phyloP scores from a whole-genome alignment of 2,113 vertebrate species.

The Meles meles region DNA sequence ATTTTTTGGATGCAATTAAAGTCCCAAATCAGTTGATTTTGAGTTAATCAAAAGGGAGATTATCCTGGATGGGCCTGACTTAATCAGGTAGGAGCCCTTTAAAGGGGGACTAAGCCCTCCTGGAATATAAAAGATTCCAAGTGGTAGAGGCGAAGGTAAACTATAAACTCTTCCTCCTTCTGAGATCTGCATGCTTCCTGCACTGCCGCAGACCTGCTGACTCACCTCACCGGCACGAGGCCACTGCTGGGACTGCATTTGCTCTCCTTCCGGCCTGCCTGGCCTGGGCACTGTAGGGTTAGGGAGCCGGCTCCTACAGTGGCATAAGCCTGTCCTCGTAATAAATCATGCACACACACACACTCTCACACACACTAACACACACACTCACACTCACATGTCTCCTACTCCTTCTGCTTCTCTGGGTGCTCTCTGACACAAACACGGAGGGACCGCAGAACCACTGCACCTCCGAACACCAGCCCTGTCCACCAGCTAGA shows the following conservation, averaged over 20 bases:
- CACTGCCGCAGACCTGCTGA: not conserved
- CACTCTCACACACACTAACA: not conserved
- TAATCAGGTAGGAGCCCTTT: not conserved
- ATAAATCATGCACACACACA: not conserved
- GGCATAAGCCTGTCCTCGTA: not conserved
- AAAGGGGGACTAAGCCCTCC: not conserved
- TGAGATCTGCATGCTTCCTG: not conserved
- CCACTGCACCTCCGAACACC: not conserved
- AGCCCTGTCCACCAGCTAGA: not conserved
- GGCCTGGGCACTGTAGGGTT: not conserved
- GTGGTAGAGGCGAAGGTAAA: not conserved
- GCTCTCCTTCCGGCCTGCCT: not conserved
- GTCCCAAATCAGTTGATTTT: conserved; percentile 17
- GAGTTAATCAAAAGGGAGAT: conserved; percentile 44
- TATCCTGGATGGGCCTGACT: not conserved
- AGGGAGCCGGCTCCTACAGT: not conserved
- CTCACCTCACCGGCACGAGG: fast-evolving
- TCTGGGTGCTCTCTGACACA: not conserved
- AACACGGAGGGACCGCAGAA: not conserved
- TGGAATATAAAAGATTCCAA: conserved; percentile 1
- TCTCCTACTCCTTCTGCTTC: not conserved
- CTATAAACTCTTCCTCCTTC: not conserved
- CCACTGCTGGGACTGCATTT: not conserved
- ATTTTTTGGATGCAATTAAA: conserved; percentile 19
- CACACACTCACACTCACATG: not conserved